Evolutionary conservation across 2,888 invertebrate genomes (phyloP).

Genomic region (Dryococelus australis): DNA sequence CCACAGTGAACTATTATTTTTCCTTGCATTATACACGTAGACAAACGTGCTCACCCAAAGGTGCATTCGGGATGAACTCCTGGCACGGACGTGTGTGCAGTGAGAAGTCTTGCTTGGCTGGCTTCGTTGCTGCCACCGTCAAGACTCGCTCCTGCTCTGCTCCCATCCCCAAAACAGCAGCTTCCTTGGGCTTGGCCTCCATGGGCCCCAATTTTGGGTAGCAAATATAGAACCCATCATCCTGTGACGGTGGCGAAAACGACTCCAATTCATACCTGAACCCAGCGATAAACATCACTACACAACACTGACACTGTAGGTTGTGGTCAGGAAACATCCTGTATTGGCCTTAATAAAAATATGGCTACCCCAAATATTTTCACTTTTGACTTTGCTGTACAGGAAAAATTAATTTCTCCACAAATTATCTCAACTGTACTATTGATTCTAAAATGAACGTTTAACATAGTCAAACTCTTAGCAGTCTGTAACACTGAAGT

Average conservation of each 20-base stretch:
- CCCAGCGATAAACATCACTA: slow-evolving; percentile 41
- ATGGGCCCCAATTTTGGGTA: slow-evolving; percentile 59
- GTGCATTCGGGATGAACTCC: slow-evolving; percentile 60
- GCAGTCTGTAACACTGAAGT: too few relatives aligned
- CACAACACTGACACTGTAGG: not conserved
- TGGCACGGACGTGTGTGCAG: slow-evolving; percentile 68
- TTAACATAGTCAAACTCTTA: too few relatives aligned
- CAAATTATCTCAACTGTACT: too few relatives aligned
- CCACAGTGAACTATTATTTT: too few relatives aligned
- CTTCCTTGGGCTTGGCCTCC: slow-evolving; percentile 30
- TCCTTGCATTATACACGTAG: too few relatives aligned
- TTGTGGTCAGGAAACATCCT: too few relatives aligned
- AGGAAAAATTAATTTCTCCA: too few relatives aligned
- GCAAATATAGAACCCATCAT: slow-evolving; percentile 76
- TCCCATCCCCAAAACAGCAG: slow-evolving; percentile 27
- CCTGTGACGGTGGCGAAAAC: slow-evolving; percentile 76
- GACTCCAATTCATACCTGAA: slow-evolving; percentile 66
- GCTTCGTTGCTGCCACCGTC: not conserved
- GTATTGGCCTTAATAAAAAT: too few relatives aligned
- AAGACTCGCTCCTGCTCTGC: slow-evolving; percentile 51
- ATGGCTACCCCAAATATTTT: too few relatives aligned
- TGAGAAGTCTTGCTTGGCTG: slow-evolving; percentile 37
- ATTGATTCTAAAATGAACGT: too few relatives aligned
- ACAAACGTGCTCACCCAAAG: not conserved
- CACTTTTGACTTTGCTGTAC: too few relatives aligned